These are phyloP conservation scores for Pissodes strobi DNA, from an alignment of 1,140 invertebrate species.

Conservation along the genomic window DNA sequence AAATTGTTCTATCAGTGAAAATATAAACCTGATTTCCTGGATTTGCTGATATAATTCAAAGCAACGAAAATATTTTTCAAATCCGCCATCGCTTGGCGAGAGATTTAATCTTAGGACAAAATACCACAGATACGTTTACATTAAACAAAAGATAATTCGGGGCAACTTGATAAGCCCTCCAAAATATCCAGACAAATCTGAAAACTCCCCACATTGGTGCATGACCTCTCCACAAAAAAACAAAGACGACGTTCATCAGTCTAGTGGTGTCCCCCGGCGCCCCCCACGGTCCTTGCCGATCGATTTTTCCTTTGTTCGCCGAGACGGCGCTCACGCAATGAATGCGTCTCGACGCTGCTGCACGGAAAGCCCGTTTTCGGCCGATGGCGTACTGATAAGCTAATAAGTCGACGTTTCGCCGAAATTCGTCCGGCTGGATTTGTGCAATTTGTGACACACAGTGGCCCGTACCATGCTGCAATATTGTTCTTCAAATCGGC, in stretches of 20 bases:
- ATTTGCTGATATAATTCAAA: too few relatives aligned
- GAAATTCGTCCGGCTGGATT: not conserved
- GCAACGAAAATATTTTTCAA: too few relatives aligned
- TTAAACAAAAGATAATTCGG: too few relatives aligned
- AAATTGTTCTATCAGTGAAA: too few relatives aligned
- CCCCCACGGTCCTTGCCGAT: slow-evolving; percentile 9
- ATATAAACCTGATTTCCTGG: too few relatives aligned
- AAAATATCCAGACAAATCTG: slow-evolving; percentile 25
- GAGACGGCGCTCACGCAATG: slow-evolving; percentile 35
- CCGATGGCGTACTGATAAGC: slow-evolving; percentile 29
- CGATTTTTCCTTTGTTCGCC: slow-evolving; percentile 37
- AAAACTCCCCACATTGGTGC: slow-evolving; percentile 28
- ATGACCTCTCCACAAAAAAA: slow-evolving; percentile 37
- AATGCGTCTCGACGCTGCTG: not conserved
- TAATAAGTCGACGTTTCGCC: slow-evolving; percentile 12
- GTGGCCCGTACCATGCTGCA: too few relatives aligned
- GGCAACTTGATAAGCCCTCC: too few relatives aligned
- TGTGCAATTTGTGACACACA: slow-evolving; percentile 1
- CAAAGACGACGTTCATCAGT: slow-evolving; percentile 33
- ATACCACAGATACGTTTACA: too few relatives aligned
- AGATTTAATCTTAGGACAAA: too few relatives aligned
- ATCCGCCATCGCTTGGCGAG: too few relatives aligned
- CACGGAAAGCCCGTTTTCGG: slow-evolving; percentile 9
- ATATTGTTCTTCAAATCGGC: too few relatives aligned
- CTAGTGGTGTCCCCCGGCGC: slow-evolving; percentile 17